These are phyloP conservation scores for Cricetomys ansorgei DNA, from an alignment of 2,113 vertebrate species.

Conservation along the genomic window DNA sequence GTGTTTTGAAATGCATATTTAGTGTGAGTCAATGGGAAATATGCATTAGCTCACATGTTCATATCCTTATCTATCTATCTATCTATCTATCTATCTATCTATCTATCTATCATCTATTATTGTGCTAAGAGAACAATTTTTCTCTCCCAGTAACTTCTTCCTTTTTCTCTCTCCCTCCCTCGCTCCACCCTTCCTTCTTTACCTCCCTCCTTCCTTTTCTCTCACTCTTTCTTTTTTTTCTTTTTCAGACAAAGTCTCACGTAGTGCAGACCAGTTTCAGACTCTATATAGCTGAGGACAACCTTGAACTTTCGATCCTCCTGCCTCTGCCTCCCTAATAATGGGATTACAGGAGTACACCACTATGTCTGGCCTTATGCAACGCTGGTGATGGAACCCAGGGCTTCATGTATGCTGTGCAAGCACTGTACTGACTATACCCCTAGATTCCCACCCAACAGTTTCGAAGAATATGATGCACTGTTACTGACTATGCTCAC, in stretches of 20 bases:
- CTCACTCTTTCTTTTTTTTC: not conserved
- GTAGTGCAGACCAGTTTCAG: not conserved
- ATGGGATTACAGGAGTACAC: not conserved
- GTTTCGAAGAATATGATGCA: not conserved
- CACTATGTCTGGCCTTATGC: not conserved
- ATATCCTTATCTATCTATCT: not conserved
- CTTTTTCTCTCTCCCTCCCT: not conserved
- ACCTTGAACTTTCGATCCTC: not conserved
- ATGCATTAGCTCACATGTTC: not conserved
- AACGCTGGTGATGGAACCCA: too few relatives aligned
- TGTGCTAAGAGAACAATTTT: not conserved
- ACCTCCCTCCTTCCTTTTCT: not conserved
- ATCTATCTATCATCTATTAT: not conserved
- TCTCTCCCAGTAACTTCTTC: not conserved
- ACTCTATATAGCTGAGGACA: not conserved
- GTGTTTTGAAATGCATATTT: not conserved
- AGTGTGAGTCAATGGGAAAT: not conserved
- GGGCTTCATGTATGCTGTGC: not conserved
- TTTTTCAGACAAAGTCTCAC: not conserved
- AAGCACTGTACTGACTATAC: not conserved
- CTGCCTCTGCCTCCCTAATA: not conserved
- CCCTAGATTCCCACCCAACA: not conserved
- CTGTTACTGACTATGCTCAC: not conserved
- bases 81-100: not conserved
- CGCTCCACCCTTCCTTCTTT: accelerated